A percentile compares a stretch with the other conserved stretches of the same genome.
Conservation (phyloP, 2,888 invertebrate species). For the Lissonota sp. region DNA sequence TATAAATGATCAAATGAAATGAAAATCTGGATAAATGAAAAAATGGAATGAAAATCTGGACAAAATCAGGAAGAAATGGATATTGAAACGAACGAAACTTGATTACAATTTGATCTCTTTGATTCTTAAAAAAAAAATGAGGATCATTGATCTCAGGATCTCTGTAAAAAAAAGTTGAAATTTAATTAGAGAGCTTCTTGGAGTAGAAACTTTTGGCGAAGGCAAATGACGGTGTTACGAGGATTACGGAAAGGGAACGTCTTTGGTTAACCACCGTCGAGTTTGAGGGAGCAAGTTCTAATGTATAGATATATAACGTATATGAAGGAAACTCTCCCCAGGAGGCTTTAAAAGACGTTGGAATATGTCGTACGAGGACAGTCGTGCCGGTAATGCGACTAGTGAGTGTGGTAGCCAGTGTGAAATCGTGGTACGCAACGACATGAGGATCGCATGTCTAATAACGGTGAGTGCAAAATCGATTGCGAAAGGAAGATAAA, state of each 20-base stretch:
- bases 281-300: conserved; percentile 54
- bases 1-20: too few relatives aligned
- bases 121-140: too few relatives aligned
- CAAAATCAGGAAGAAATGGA: too few relatives aligned
- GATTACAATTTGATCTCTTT: too few relatives aligned
- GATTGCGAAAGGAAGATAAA: not conserved
- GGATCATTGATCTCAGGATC: not conserved
- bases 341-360: conserved; percentile 77
- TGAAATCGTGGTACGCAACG: conserved; percentile 67
- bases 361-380: conserved; percentile 68
- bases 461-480: conserved; percentile 76
- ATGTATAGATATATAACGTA: conserved; percentile 12
- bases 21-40: too few relatives aligned
- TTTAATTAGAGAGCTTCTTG: conserved; percentile 13
- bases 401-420: conserved; percentile 70
- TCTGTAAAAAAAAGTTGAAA: too few relatives aligned
- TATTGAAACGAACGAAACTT: too few relatives aligned
- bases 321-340: conserved; percentile 19
- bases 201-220: conserved; percentile 18
- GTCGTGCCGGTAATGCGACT: conserved; percentile 71
- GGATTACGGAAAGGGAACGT: conserved; percentile 27
- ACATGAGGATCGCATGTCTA: conserved; percentile 76
- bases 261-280: conserved; percentile 15
- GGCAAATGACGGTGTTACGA: conserved; percentile 29
- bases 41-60: too few relatives aligned